Evolutionary conservation across 2,888 invertebrate species (phyloP).

Genomic region (Pedicia rivosa): DNA sequence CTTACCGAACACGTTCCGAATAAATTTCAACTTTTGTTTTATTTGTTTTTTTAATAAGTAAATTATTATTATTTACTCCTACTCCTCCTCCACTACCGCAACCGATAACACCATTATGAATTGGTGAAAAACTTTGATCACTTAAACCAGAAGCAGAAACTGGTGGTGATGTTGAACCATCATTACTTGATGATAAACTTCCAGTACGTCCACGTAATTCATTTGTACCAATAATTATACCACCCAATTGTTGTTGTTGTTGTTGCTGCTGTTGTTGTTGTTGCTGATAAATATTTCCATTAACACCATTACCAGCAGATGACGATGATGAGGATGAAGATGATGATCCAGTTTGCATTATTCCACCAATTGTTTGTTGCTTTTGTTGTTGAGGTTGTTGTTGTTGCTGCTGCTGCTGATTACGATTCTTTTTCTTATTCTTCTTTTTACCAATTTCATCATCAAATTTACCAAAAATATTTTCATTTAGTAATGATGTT

Average conservation of each 20-base stretch:
- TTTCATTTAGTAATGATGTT: conserved; percentile 10
- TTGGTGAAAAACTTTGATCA: conserved; percentile 56
- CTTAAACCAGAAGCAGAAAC: conserved; percentile 51
- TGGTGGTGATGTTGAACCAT: conserved; percentile 71
- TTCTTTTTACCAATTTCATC: conserved; percentile 42
- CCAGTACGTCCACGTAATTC: conserved; percentile 51
- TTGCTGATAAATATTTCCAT: conserved; percentile 15
- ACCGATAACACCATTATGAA: conserved; percentile 30
- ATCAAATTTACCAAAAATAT: conserved; percentile 23
- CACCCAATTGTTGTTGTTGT: conserved; percentile 9
- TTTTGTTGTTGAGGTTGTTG: too few species aligned
- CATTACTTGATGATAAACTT: conserved; percentile 57
- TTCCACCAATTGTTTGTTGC: too few species aligned
- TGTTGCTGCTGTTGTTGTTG: conserved; percentile 14
- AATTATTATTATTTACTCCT: too few species aligned
- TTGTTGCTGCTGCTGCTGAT: conserved; percentile 45
- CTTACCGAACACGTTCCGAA: conserved; percentile 68
- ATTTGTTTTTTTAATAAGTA: conserved; percentile 32
- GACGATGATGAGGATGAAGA: conserved; percentile 33
- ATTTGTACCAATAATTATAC: too few species aligned
- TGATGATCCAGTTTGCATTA: conserved; percentile 40
- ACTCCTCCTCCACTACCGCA: neutral
- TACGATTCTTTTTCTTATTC: conserved; percentile 51
- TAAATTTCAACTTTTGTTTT: conserved; percentile 63
- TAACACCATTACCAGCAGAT: conserved; percentile 24